Evolutionary conservation across 2,797 vertebrate species (phyloP).

Genomic region (Poeciliopsis infans): DNA sequence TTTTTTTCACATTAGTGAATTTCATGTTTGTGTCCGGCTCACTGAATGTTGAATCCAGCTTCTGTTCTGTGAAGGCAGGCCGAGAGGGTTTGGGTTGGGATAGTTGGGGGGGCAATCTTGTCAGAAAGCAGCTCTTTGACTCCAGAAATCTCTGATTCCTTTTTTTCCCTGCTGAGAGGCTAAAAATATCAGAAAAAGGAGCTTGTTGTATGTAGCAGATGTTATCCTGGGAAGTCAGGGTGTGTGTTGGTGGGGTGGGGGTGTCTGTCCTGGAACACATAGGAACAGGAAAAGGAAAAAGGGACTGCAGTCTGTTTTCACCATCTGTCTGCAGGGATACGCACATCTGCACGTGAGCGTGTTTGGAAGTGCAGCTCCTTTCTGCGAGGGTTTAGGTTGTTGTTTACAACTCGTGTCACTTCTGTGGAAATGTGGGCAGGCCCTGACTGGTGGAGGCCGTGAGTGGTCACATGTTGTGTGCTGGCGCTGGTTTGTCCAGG

Average conservation of each 20-base stretch:
- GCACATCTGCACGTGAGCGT: constrained; percentile 44
- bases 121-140: constrained; percentile 80
- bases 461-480: constrained; percentile 13
- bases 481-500: constrained; percentile 11
- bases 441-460: constrained; percentile 11
- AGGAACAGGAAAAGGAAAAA: constrained; percentile 42
- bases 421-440: constrained; percentile 31
- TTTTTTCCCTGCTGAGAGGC: constrained; percentile 61
- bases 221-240: constrained; percentile 41
- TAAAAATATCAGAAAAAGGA: constrained; percentile 77
- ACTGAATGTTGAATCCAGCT: constrained; percentile 71
- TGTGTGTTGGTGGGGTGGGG: constrained; percentile 30
- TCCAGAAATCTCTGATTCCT: constrained; percentile 46
- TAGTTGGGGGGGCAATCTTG: constrained; percentile 25
- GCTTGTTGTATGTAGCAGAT: constrained; percentile 72
- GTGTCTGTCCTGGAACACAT: constrained; percentile 35
- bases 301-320: constrained; percentile 46
- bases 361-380: constrained; percentile 12
- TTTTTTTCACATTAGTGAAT: constrained; percentile 51
- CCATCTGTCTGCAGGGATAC: constrained; percentile 42
- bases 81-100: not conserved
- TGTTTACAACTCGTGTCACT: constrained; percentile 34
- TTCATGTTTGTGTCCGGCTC: constrained; percentile 40
- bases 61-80: constrained; percentile 73
- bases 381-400: constrained; percentile 40